phyloP scores from a whole-genome alignment of 2,888 invertebrate species.

The Tenthredo distinguenda region DNA sequence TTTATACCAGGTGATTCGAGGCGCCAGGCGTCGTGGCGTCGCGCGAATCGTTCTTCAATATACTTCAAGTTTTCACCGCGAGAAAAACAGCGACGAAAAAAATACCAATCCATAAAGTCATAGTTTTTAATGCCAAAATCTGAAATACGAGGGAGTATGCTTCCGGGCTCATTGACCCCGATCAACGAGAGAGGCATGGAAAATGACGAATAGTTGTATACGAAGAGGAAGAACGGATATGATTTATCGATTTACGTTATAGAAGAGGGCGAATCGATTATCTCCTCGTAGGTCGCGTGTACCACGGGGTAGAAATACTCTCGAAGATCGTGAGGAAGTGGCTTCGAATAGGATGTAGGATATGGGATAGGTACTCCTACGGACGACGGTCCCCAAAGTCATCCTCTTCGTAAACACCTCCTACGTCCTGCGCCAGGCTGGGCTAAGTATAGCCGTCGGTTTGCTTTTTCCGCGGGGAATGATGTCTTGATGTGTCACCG shows the following conservation, averaged over 20 bases:
- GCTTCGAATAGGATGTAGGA: neutral
- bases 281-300: neutral
- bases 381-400: slow-evolving; percentile 64
- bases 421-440: slow-evolving; percentile 66
- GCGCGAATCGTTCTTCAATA: neutral
- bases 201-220: neutral
- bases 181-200: neutral
- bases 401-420: slow-evolving; percentile 68
- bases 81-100: neutral
- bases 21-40: slow-evolving; percentile 39
- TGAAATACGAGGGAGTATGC: neutral
- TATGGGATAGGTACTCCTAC: neutral
- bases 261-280: neutral
- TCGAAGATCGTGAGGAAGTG: slow-evolving; percentile 11
- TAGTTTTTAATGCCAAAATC: neutral
- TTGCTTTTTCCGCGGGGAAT: slow-evolving; percentile 58
- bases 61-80: neutral
- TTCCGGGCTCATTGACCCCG: neutral
- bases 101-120: neutral
- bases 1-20: slow-evolving; percentile 22
- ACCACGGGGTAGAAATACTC: neutral
- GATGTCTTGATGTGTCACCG: slow-evolving; percentile 71
- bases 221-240: neutral
- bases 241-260: neutral
- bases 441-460: slow-evolving; percentile 52